A percentile compares a stretch with the other conserved stretches of the same genome.
These are phyloP conservation scores for Carcinoscorpius rotundicauda DNA, from an alignment of 1,140 invertebrate genomes.

Conservation along the genomic window DNA sequence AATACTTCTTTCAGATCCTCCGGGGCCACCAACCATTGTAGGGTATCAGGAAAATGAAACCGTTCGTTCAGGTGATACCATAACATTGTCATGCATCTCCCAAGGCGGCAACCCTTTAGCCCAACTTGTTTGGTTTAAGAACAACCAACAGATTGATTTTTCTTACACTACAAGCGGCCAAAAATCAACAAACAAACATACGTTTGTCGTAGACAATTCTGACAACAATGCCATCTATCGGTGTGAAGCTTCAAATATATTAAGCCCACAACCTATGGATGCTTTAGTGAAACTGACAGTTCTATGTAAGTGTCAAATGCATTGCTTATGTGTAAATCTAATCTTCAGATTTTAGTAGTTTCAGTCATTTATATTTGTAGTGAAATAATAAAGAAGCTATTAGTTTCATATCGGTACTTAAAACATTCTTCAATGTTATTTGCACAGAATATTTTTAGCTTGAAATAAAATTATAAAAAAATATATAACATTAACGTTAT, in stretches of 20 bases:
- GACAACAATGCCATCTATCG: slow-evolving; percentile 88
- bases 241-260: slow-evolving; percentile 83
- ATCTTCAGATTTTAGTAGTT: no score
- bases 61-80: slow-evolving; percentile 68
- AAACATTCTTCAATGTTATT: no score
- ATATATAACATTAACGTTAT: no score
- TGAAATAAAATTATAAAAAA: no score
- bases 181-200: slow-evolving; percentile 72
- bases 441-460: no score
- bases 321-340: no score
- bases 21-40: slow-evolving; percentile 80
- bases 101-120: slow-evolving; percentile 90
- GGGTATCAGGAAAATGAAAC: slow-evolving; percentile 79
- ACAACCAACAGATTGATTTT: slow-evolving; percentile 66
- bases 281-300: slow-evolving; percentile 76
- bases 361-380: no score
- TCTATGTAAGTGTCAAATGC: slow-evolving; percentile 60
- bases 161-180: slow-evolving; percentile 58
- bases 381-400: no score
- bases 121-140: slow-evolving; percentile 86
- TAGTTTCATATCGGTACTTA: no score
- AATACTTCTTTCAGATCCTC: slow-evolving; percentile 54
- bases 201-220: slow-evolving; percentile 68
- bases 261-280: slow-evolving; percentile 61
- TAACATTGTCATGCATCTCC: slow-evolving; percentile 78